Evolutionary conservation across 2,888 invertebrate species (phyloP).

Genomic region (Empis stercorea): DNA sequence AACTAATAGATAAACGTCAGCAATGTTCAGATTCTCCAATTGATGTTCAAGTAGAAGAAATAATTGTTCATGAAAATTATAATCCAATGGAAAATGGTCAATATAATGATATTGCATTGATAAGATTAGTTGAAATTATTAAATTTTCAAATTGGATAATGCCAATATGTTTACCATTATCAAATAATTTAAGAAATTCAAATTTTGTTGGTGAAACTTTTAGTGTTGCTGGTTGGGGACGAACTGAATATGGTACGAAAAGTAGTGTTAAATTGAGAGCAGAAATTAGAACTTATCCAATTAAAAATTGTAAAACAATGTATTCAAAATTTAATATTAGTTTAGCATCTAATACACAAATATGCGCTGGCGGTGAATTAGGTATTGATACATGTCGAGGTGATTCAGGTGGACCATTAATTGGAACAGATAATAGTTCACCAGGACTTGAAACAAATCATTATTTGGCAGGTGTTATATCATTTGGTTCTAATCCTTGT

Average conservation of each 20-base stretch:
- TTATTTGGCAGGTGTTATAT: slow-evolving; percentile 46
- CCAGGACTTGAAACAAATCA: slow-evolving; percentile 28
- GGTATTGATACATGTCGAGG: slow-evolving; percentile 45
- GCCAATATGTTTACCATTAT: slow-evolving; percentile 47
- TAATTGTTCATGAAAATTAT: slow-evolving; percentile 52
- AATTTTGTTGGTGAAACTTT: slow-evolving; percentile 34
- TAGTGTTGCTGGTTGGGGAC: slow-evolving; percentile 51
- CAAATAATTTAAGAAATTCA: slow-evolving; percentile 20
- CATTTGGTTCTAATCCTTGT: slow-evolving; percentile 49
- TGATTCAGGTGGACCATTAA: slow-evolving; percentile 51
- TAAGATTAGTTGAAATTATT: slow-evolving; percentile 45
- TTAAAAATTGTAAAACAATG: slow-evolving; percentile 37
- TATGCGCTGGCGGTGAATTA: slow-evolving; percentile 46
- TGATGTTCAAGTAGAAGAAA: slow-evolving; percentile 46
- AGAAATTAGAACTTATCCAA: slow-evolving; percentile 36
- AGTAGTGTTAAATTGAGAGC: slow-evolving; percentile 45
- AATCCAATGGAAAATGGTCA: slow-evolving; percentile 43
- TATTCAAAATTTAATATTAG: slow-evolving; percentile 39
- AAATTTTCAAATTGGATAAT: slow-evolving; percentile 41
- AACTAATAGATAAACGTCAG: slow-evolving; percentile 27
- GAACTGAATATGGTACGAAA: slow-evolving; percentile 39
- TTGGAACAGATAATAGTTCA: slow-evolving; percentile 29
- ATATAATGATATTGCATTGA: slow-evolving; percentile 56
- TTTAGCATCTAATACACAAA: slow-evolving; percentile 38
- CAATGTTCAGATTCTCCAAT: slow-evolving; percentile 47